phyloP scores from a whole-genome alignment of 2,888 invertebrate genomes.

The Noctua comes region DNA sequence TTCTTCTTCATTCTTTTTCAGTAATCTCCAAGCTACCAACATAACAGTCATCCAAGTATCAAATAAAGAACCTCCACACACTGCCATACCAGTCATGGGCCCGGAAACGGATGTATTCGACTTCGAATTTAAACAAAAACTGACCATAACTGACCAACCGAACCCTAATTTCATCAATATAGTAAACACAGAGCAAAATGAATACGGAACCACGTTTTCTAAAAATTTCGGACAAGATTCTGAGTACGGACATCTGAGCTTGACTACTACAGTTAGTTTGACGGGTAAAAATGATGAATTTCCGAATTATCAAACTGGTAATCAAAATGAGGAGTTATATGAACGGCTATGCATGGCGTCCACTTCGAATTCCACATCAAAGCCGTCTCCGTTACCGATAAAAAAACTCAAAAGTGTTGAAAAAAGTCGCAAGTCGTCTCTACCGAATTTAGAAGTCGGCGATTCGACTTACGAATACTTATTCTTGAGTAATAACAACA shows the following conservation, averaged over 20 bases:
- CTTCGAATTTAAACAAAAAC: conserved; percentile 79
- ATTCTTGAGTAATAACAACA: conserved; percentile 77
- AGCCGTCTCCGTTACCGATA: conserved; percentile 75
- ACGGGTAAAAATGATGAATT: conserved; percentile 69
- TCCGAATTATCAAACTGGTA: conserved; percentile 4
- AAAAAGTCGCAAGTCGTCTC: conserved; percentile 80
- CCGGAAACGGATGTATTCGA: conserved; percentile 81
- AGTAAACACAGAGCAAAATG: conserved; percentile 83
- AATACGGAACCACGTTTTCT: conserved; percentile 82
- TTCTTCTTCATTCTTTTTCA: conserved; percentile 51
- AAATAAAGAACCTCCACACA: conserved; percentile 86
- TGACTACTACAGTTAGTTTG: conserved; percentile 84
- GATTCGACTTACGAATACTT: conserved; percentile 85
- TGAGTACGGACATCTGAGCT: conserved; percentile 85
- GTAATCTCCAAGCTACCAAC: conserved; percentile 83
- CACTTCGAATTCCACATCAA: conserved; percentile 72
- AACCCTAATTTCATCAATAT: conserved; percentile 81
- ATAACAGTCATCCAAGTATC: conserved; percentile 92
- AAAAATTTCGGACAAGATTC: conserved; percentile 67
- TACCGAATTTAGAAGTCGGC: conserved; percentile 81
- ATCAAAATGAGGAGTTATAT: conserved; percentile 75
- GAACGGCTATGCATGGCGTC: conserved; percentile 85
- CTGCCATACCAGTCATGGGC: conserved; percentile 84
- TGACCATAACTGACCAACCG: conserved; percentile 65
- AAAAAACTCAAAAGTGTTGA: conserved; percentile 76